Evolutionary conservation across 2,113 vertebrate species (phyloP).

Genomic region (Mastomys coucha): DNA sequence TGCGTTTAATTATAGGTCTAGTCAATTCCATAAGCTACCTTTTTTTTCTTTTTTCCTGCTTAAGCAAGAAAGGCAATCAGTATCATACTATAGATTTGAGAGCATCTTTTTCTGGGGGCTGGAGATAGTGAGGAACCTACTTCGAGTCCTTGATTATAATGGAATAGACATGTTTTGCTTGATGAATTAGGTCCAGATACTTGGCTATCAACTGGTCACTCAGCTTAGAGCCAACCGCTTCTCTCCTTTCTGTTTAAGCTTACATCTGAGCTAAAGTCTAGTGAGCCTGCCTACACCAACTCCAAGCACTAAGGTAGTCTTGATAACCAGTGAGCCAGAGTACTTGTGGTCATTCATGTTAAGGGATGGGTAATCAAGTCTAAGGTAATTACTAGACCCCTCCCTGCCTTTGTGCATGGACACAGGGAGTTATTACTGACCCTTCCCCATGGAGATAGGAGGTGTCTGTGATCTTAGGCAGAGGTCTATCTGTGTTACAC

Average conservation of each 20-base stretch:
- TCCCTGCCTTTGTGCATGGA: background rate
- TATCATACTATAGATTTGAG: background rate
- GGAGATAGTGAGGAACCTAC: background rate
- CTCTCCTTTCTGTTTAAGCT: background rate
- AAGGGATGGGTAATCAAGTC: background rate
- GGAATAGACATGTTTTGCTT: background rate
- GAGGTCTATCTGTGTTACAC: background rate
- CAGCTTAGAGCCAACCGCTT: background rate
- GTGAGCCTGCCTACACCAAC: background rate
- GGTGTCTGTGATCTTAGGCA: background rate
- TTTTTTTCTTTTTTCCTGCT: background rate
- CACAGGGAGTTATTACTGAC: background rate
- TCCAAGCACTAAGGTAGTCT: background rate
- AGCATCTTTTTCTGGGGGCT: background rate
- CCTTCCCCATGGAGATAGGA: background rate
- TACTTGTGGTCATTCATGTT: background rate
- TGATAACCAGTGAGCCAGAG: background rate
- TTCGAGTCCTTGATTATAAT: background rate
- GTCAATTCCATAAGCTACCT: slow-evolving; percentile 17
- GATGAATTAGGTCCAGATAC: background rate
- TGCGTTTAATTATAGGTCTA: slow-evolving; percentile 38
- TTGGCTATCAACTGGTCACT: background rate
- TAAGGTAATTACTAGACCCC: background rate
- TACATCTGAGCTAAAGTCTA: background rate
- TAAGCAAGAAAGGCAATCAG: background rate